phyloP scores from a whole-genome alignment of 2,797 vertebrate species.

The Tokudaia muenninki region DNA sequence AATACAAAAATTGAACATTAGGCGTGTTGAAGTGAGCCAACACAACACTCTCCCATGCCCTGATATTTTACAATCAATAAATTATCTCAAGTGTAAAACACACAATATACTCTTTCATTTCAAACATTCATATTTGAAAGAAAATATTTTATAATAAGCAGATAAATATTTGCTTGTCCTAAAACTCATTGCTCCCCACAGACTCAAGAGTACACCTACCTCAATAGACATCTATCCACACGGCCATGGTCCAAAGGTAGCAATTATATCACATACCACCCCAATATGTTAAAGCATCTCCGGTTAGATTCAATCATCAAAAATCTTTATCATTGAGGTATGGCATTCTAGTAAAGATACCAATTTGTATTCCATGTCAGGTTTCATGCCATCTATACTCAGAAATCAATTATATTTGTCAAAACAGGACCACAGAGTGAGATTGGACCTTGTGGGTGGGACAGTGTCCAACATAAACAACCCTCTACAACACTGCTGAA shows the following conservation, averaged over 20 bases:
- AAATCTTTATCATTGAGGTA: conserved; percentile 47
- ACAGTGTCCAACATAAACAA: conserved; percentile 64
- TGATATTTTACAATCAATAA: not conserved
- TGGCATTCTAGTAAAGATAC: conserved; percentile 57
- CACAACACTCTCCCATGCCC: too few species aligned
- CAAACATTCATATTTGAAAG: conserved; percentile 7
- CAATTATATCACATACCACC: not conserved
- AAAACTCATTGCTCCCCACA: not conserved
- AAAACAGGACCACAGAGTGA: conserved; percentile 60
- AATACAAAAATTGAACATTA: conserved; percentile 22
- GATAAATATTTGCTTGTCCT: conserved; percentile 33
- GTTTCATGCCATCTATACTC: not conserved
- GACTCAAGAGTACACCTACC: not conserved
- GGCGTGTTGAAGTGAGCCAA: conserved; percentile 37
- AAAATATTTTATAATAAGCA: not conserved
- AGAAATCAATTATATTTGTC: conserved; percentile 59
- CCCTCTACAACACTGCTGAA: not conserved
- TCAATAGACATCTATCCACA: not conserved
- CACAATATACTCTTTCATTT: not conserved
- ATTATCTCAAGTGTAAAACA: not conserved
- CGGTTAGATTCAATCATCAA: conserved; percentile 57
- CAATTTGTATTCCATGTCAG: conserved; percentile 55
- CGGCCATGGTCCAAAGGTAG: not conserved
- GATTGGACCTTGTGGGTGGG: conserved; percentile 41
- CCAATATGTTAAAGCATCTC: conserved; percentile 20